phyloP scores from a whole-genome alignment of 2,888 invertebrate genomes.

The Lithophane semibrunnea region DNA sequence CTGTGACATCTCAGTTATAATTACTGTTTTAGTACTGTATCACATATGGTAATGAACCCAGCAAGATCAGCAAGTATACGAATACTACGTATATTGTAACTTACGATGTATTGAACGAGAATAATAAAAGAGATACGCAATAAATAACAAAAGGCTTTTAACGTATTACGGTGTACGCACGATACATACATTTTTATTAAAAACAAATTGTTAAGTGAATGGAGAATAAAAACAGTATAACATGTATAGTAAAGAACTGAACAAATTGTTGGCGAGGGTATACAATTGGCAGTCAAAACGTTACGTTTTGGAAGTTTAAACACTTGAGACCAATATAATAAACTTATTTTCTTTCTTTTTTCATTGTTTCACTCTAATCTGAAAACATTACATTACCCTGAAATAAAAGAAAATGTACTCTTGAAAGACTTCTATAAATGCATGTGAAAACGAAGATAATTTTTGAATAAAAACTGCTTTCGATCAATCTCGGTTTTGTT shows the following conservation, averaged over 20 bases:
- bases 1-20: not conserved
- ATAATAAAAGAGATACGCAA: conserved; percentile 23
- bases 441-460: not conserved
- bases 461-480: not conserved
- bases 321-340: not conserved
- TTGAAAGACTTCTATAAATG: not conserved
- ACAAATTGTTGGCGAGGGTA: not conserved
- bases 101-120: conserved; percentile 6
- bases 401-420: not conserved
- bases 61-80: not conserved
- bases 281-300: not conserved
- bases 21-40: not conserved
- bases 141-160: conserved; percentile 57
- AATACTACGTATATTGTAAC: conserved; percentile 13
- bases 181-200: conserved; percentile 30
- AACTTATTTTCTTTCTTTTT: not conserved
- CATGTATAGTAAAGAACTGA: too few relatives aligned
- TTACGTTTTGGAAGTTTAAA: not conserved
- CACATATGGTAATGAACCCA: not conserved
- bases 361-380: not conserved
- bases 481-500: not conserved
- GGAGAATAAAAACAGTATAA: conserved; percentile 4
- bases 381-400: not conserved
- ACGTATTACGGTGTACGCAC: conserved; percentile 19
- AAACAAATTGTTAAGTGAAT: conserved; percentile 38